Base-by-base conservation (phyloP, 1,140 invertebrate species). In the Conus ventricosus region DNA sequence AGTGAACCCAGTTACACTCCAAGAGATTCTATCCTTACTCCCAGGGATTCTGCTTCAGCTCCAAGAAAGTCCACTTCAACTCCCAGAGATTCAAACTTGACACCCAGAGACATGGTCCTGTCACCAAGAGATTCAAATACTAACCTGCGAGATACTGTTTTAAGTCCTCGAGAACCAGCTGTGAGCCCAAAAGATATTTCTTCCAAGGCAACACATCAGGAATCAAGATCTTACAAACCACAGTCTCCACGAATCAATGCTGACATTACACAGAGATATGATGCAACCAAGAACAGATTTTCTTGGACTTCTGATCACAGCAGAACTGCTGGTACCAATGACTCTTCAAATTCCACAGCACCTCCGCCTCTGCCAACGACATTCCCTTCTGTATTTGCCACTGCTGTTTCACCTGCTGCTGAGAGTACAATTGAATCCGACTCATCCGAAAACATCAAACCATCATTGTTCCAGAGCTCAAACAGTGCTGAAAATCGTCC, bases 1-100 rank as follows among this genome's bases (percentile, higher is more conserved):
- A 25, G 51, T n/a, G 85, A 85, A 17, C 27, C 25, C 25, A 51
- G 23, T 11, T 67, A 53, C 25, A 51, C 63, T 13, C 84, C 82
- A 85, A 83, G 83, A 89, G 83, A 83, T 88, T 89, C 84, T 88
- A 57, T 84, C 57, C 82, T 89, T 88, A 67, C 85, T 20, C 71
- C 85, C 23, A 87, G 71, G 54, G 82, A 82, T 51, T 63, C 27
- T 13, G 67, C 25, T 55, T 51, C 75, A 13, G 67, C 83, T 20
- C 60, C 83, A 27, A 60, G 83, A 54, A 51, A 63, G 4, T 81
- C 80, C 54, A 81, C 5, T 51, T 81, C 15, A 54, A 81, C 80
- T 54, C 80, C 80, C 13, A 84, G 82, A 55, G 82, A 84, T n/a
- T 67, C 82, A 25, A 11, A 8, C 11, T 39, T 84, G 8, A 84